A percentile compares a stretch with the other conserved stretches of the same genome.
Conservation (phyloP, 2,888 invertebrate species). For the Perizoma affinitatum region DNA sequence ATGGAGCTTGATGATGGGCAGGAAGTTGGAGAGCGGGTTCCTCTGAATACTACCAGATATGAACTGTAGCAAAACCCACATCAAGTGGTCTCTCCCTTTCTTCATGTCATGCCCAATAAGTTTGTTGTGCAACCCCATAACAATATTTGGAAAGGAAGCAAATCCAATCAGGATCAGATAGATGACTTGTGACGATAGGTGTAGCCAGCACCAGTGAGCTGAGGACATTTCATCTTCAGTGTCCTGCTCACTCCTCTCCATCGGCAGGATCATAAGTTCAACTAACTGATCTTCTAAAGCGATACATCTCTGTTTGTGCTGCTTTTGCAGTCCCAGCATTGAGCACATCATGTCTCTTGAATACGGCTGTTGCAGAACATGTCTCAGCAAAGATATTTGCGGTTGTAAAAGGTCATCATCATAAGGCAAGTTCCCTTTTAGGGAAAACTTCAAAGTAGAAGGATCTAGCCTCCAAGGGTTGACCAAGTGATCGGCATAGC, state of each 20-base stretch:
- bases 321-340: slow-evolving; percentile 96
- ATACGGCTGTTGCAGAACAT: slow-evolving; percentile 97
- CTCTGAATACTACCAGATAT: slow-evolving; percentile 98
- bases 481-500: slow-evolving; percentile 94
- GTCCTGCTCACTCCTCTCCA: slow-evolving; percentile 94
- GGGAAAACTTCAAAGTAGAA: slow-evolving; percentile 86
- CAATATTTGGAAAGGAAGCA: slow-evolving; percentile 96
- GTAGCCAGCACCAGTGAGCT: slow-evolving; percentile 95
- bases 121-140: slow-evolving; percentile 94
- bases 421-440: slow-evolving; percentile 92
- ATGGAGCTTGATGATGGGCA: slow-evolving; percentile 95
- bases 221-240: slow-evolving; percentile 85
- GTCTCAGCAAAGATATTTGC: slow-evolving; percentile 93
- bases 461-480: slow-evolving; percentile 98
- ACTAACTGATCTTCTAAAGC: slow-evolving; percentile 97
- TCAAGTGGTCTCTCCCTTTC: slow-evolving; percentile 97
- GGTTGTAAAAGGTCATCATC: slow-evolving; percentile 94
- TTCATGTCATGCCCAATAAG: slow-evolving; percentile 91
- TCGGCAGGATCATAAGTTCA: slow-evolving; percentile 94
- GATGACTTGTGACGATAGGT: slow-evolving; percentile 96
- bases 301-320: slow-evolving; percentile 93
- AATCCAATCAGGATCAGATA: slow-evolving; percentile 97
- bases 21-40: slow-evolving; percentile 93
- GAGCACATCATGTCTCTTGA: slow-evolving; percentile 98
- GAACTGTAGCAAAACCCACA: slow-evolving; percentile 99